Evolutionary conservation across 2,113 vertebrate species (phyloP), one percentile per base, ranked within the genome.

Genomic region (Brachyistius frenatus): DNA sequence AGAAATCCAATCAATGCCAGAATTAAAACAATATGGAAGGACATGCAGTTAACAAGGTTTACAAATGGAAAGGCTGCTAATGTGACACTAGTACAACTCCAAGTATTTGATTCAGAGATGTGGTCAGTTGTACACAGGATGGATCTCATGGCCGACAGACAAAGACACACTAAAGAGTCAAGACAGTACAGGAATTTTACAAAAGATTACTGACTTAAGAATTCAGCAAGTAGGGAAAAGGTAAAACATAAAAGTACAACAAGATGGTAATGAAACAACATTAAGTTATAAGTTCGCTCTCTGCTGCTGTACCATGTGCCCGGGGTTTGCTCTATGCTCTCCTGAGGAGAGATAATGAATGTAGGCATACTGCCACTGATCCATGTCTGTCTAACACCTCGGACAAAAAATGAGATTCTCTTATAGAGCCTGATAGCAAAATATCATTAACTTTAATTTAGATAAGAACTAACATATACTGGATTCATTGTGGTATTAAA

Each of bases 11-110:
- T 73, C 23, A 30, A 32, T 64, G 36, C 2, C 9, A 66, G 39
- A 69, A 63, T 76, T 64, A 76, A 71, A 65, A 47, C 37, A 76
- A 68, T 56, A 23, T 23, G 23, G 46, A 76, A 61, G 54, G 6
- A 77, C 33, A 57, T 23, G 50, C 52, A 60, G 76, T 69, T 76
- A 66, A 31, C 23, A 47, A 23, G 46, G 47, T 30, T 50, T 46
- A 7, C n/a, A 52, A 77, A 78, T 63, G 47, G 10, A 68, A 64
- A 62, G 39, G 35, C 44, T 62, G 44, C 35, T 23, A 23, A 23
- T 23, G 23, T 23, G 23, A 23, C 23, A 23, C 23, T 23, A 23
- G 23, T 23, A 23, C 23, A 23, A 62, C 11, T n/a, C 5, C n/a
- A 80, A 10, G 53, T 35, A 33, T 77, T 5, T 56, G 11, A 62